Evolutionary conservation across 2,888 invertebrate species (phyloP).

Genomic region (Horisme vitalbata): DNA sequence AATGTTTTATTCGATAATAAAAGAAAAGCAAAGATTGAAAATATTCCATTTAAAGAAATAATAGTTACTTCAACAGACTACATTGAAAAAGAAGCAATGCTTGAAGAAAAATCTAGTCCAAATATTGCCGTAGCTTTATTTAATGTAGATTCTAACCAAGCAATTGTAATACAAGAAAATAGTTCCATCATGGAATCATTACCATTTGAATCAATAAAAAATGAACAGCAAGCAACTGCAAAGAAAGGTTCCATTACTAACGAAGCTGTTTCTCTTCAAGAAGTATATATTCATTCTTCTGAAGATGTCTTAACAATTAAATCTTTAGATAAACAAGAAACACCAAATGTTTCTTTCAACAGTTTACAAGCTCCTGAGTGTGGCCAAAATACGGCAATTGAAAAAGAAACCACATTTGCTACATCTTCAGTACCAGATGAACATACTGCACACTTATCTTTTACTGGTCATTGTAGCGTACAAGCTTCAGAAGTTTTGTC

Average conservation of each 20-base stretch:
- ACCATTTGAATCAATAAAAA: slow-evolving; percentile 47
- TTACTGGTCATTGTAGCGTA: slow-evolving; percentile 75
- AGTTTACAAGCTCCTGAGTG: slow-evolving; percentile 82
- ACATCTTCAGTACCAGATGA: slow-evolving; percentile 60
- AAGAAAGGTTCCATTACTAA: slow-evolving; percentile 66
- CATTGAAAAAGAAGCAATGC: slow-evolving; percentile 81
- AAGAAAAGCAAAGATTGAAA: slow-evolving; percentile 77
- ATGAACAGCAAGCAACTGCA: slow-evolving; percentile 55
- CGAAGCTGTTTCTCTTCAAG: slow-evolving; percentile 82
- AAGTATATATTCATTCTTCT: slow-evolving; percentile 77
- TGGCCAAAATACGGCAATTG: slow-evolving; percentile 80
- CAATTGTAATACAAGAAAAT: slow-evolving; percentile 79
- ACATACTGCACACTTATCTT: slow-evolving; percentile 63
- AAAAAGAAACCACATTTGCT: slow-evolving; percentile 80
- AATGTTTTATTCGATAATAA: slow-evolving; percentile 1
- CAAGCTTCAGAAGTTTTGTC: slow-evolving; percentile 80
- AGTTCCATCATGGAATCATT: slow-evolving; percentile 69
- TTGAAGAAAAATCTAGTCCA: slow-evolving; percentile 39
- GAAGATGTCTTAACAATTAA: slow-evolving; percentile 57
- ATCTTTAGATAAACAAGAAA: slow-evolving; percentile 52
- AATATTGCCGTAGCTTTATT: slow-evolving; percentile 44
- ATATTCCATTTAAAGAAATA: slow-evolving; percentile 79
- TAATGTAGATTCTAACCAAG: slow-evolving; percentile 63
- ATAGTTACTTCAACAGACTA: slow-evolving; percentile 76
- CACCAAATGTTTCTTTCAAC: slow-evolving; percentile 67